Evolutionary conservation across 2,888 invertebrate species (phyloP).

Genomic region (Drosophila percnosoma): DNA sequence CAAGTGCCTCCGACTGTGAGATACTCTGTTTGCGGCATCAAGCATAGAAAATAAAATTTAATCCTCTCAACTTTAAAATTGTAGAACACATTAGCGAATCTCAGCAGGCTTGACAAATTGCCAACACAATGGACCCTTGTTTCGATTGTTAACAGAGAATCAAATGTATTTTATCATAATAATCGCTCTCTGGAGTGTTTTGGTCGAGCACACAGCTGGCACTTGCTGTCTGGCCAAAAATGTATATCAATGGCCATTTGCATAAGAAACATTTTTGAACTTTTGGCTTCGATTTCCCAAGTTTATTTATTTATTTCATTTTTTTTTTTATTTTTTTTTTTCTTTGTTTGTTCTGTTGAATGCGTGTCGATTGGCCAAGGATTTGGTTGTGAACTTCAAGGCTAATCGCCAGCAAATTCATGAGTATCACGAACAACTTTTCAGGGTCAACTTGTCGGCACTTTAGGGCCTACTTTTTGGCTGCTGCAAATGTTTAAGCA

Average conservation of each 20-base stretch:
- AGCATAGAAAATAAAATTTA: neutral
- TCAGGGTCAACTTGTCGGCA: conserved; percentile 60
- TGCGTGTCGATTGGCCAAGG: conserved; percentile 72
- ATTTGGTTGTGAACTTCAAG: conserved; percentile 53
- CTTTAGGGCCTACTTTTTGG: conserved; percentile 28
- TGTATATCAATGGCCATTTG: conserved; percentile 58
- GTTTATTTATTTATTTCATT: conserved; percentile 14
- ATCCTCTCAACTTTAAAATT: neutral
- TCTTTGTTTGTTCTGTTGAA: conserved; percentile 35
- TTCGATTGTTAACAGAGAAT: conserved; percentile 2
- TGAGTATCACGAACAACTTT: conserved; percentile 56
- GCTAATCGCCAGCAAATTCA: conserved; percentile 78
- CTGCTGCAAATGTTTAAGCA: conserved; percentile 55
- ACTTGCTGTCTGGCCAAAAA: conserved; percentile 46
- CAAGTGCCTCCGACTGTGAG: neutral
- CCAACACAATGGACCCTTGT: neutral
- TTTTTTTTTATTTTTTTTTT: neutral
- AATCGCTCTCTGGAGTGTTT: conserved; percentile 76
- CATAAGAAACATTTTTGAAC: conserved; percentile 61
- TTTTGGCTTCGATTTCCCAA: conserved; percentile 62
- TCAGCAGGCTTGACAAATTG: neutral
- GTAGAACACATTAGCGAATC: neutral
- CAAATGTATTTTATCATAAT: conserved; percentile 80
- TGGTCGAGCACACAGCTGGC: conserved; percentile 60
- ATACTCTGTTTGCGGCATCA: conserved; percentile 9